Evolutionary conservation across 1,140 invertebrate genomes (phyloP), one percentile per base, ranked within the genome.

Genomic region (Papilio machaon): DNA sequence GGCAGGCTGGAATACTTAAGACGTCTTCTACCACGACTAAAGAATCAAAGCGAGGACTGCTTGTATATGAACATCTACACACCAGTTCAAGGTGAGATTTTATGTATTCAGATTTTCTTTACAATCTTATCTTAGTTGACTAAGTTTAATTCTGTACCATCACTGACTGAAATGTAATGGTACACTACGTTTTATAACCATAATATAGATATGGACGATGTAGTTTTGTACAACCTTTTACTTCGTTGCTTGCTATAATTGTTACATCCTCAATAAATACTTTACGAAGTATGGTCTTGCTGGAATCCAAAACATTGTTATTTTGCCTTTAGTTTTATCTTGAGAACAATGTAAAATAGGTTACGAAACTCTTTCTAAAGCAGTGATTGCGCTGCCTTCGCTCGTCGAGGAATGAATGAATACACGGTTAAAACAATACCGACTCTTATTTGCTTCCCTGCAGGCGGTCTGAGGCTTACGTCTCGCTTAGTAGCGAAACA

Each of bases 11-110:
- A 98, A 86, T 98, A 98, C 89, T 95, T 99, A 38, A 97, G 97
- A 85, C 96, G 98, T 86, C 95, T 99, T 77, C 92, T 98, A 83
- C 98, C 98, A 8, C 97, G 97, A 92, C 95, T 99, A 79, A 96
- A 96, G 87, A 98, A 99, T 89, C 98, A 99, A 93, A 98, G 97
- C 86, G 99, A 99, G 95, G 99, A 99, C 95, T 99, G 99, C 90
- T 96, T 99, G 38, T 99, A 99, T 91, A 96, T 99, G 87, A 99
- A 99, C 91, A 97, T 99, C 86, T 99, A 99, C 92, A 97, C 98
- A 13, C 98, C 99, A 4, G 97, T 97, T 7, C 97, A 97, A 96
- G 98, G 99, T 99, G 95, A 96, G 97, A 67, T 52, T n/a, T 46
- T 78, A 35, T 17, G 4, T 52, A 11, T 52, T 52, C 13, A 52